phyloP scores from a whole-genome alignment of 2,113 vertebrate species.

The Scalopus aquaticus region DNA sequence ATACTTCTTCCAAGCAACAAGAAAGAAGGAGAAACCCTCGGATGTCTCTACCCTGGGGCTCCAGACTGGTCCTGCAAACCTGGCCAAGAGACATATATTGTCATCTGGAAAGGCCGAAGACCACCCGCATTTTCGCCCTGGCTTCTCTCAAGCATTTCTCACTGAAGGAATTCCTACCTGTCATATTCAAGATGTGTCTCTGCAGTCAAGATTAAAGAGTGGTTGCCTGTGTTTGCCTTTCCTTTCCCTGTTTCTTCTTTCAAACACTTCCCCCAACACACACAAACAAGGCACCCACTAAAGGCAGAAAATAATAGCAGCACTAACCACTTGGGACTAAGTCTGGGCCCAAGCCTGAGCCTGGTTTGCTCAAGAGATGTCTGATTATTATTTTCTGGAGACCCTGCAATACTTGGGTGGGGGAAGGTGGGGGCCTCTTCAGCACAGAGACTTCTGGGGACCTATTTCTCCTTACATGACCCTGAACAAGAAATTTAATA shows the following conservation, averaged over 20 bases:
- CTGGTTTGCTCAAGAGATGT: neutral
- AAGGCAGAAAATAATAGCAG: neutral
- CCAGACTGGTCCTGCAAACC: neutral
- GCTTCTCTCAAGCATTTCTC: neutral
- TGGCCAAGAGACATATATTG: neutral
- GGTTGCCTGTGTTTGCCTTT: neutral
- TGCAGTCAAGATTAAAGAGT: neutral
- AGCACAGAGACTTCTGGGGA: neutral
- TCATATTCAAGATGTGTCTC: neutral
- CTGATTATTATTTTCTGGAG: neutral
- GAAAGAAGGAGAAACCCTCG: neutral
- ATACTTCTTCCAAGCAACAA: neutral
- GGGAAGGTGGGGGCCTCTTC: neutral
- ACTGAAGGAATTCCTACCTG: neutral
- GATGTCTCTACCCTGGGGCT: neutral
- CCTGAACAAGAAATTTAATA: neutral
- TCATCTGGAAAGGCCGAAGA: neutral
- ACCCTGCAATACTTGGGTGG: neutral
- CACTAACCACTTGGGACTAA: neutral
- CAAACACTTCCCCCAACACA: neutral
- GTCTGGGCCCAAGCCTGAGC: neutral
- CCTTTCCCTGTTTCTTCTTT: neutral
- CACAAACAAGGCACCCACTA: neutral
- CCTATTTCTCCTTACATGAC: neutral
- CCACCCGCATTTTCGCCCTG: neutral